Conservation (phyloP, 2,113 vertebrate species). For the Eudyptes chrysolophus region DNA sequence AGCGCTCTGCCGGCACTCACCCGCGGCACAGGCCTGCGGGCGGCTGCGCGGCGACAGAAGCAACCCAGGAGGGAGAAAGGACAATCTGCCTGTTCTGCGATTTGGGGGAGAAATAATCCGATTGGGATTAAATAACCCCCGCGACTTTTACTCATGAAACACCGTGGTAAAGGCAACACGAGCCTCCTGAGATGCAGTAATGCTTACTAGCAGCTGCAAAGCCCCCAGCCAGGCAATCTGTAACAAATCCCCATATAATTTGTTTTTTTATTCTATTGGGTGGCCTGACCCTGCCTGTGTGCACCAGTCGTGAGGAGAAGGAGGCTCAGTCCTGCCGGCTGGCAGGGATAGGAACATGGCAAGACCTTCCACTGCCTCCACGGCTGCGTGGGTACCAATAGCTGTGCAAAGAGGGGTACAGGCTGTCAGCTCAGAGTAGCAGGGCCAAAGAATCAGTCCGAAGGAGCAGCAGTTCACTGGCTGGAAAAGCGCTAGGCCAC, state of each 20-base stretch:
- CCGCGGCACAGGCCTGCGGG: background rate
- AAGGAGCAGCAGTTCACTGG: background rate
- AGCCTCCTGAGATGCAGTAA: background rate
- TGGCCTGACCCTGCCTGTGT: background rate
- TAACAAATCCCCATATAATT: background rate
- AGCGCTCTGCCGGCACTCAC: too few species aligned
- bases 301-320: background rate
- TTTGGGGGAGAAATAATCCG: background rate
- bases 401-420: background rate
- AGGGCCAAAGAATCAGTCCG: background rate
- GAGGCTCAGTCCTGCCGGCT: background rate
- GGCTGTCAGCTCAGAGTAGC: background rate
- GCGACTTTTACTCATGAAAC: background rate
- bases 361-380: background rate
- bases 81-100: background rate
- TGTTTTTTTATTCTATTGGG: background rate
- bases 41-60: background rate
- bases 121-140: background rate
- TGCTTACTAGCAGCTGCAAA: background rate
- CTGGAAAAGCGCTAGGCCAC: background rate
- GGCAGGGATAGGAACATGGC: background rate
- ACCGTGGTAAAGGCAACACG: background rate
- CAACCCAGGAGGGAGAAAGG: background rate
- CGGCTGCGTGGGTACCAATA: accelerated
- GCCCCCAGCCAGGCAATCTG: background rate